Base-by-base conservation (phyloP, 37 sponge, comb jelly and placozoan genomes). In the Theonella swinhoei region DNA sequence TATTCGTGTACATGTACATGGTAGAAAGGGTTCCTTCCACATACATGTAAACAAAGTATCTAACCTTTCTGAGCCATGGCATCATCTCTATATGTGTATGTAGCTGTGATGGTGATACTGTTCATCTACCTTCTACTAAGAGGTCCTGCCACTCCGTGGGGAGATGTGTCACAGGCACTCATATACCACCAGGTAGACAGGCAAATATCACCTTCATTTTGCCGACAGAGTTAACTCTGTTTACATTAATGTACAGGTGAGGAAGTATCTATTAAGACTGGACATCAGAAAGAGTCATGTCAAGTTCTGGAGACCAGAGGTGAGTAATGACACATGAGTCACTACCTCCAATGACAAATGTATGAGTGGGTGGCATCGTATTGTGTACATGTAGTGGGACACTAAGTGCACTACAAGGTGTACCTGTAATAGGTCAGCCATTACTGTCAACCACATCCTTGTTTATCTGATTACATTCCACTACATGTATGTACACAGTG, bases 161-260 rank as follows among this genome's bases (percentile, higher is more conserved):
- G 99, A 26, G 97, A 99, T 42, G 94, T 99, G 36, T 94, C 97
- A 17, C 99, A 99, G 76, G 99, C 95, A 14, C 92, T 99, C 83
- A 99, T 99, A 84, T 99, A 90, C 85, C 95, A 99, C 75, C 99
- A 99, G 92, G 97, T 97, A 31, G 31, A 75, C 32, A 5, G 54
- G n/a, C n/a, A n/a, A n/a, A n/a, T n/a, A n/a, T n/a, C n/a, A n/a
- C n/a, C n/a, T n/a, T n/a, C n/a, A n/a, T n/a, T n/a, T n/a, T n/a
- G n/a, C n/a, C n/a, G n/a, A n/a, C n/a, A n/a, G n/a, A n/a, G n/a
- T n/a, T n/a, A n/a, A n/a, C n/a, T n/a, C n/a, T n/a, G n/a, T n/a
- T n/a, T n/a, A n/a, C n/a, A n/a, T n/a, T n/a, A n/a, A n/a, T n/a
- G n/a, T 23, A 9, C 59, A 97, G 97, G 99, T 99, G 4, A 81